phyloP scores from a whole-genome alignment of 2,888 invertebrate species.

The Amphipyra tragopoginis region DNA sequence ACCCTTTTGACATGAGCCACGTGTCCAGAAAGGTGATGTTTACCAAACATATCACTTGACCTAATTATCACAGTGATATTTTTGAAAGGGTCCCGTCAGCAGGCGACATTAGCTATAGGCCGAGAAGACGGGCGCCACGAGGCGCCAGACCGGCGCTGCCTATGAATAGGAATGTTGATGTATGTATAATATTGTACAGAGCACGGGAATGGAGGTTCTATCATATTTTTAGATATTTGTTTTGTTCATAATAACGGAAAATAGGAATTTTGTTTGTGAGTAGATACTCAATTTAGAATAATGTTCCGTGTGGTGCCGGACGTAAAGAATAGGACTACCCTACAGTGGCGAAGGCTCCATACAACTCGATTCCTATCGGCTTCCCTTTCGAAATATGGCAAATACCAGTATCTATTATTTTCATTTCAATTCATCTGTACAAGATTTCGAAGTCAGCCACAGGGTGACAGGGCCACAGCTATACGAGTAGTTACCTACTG shows the following conservation, averaged over 20 bases:
- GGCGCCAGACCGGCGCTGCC: conserved; percentile 74
- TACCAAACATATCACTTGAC: conserved; percentile 44
- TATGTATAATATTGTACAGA: conserved; percentile 53
- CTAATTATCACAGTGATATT: conserved; percentile 52
- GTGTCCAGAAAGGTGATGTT: conserved; percentile 37
- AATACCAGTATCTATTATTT: no score
- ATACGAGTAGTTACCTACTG: no score
- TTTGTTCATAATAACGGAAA: conserved; percentile 4
- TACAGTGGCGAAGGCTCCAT: no score
- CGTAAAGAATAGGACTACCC: no score
- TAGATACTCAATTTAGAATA: no score
- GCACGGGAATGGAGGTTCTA: conserved; percentile 22
- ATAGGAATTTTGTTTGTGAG: background rate
- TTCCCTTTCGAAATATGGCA: no score
- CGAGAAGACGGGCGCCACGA: conserved; percentile 69
- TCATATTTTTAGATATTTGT: conserved; percentile 22
- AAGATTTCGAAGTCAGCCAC: no score
- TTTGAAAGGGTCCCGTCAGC: conserved; percentile 42
- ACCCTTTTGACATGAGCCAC: conserved; percentile 10
- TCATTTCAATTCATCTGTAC: no score
- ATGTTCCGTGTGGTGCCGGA: no score
- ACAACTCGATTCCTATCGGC: no score
- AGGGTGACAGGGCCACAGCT: no score
- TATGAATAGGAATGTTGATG: conserved; percentile 70
- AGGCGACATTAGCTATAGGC: conserved; percentile 63